These are phyloP conservation scores for Abrostola tripartita DNA, from an alignment of 2,888 invertebrate genomes.

Conservation along the genomic window DNA sequence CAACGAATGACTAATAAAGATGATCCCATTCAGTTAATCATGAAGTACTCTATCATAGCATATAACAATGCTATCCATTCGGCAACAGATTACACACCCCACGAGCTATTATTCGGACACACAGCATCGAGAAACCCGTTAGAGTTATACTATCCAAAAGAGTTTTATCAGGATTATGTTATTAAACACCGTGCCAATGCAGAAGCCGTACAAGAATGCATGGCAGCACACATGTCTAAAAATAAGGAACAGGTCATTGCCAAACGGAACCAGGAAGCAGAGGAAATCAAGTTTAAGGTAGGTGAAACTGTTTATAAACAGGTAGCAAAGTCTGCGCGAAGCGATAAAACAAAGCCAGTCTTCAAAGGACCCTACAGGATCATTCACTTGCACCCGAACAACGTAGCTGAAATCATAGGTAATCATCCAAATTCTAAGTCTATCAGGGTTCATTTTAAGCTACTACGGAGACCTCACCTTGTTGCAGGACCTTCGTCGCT, in stretches of 20 bases:
- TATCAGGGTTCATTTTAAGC: conserved; percentile 46
- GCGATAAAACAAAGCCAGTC: conserved; percentile 38
- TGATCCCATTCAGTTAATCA: not conserved
- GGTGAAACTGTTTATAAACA: conserved; percentile 51
- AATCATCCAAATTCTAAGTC: conserved; percentile 50
- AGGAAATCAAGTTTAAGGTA: conserved; percentile 41
- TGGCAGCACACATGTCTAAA: conserved; percentile 20
- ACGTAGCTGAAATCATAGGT: conserved; percentile 48
- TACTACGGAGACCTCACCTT: conserved; percentile 47
- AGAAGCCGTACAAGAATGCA: conserved; percentile 42
- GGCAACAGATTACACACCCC: conserved; percentile 2
- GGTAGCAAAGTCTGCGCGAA: conserved; percentile 53
- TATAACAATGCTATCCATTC: conserved; percentile 7
- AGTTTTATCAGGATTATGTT: conserved; percentile 4
- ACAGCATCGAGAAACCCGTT: not conserved
- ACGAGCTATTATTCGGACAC: conserved; percentile 1
- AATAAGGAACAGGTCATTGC: conserved; percentile 37
- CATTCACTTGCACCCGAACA: conserved; percentile 3
- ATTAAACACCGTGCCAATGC: conserved; percentile 15
- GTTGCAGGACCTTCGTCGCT: conserved; percentile 43
- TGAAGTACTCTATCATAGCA: conserved; percentile 6
- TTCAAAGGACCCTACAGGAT: conserved; percentile 49
- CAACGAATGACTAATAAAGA: not conserved
- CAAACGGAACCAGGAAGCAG: conserved; percentile 34
- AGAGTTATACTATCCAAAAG: conserved; percentile 5